These are phyloP conservation scores for Scopus umbretta DNA, from an alignment of 2,113 vertebrate species.

Conservation along the genomic window DNA sequence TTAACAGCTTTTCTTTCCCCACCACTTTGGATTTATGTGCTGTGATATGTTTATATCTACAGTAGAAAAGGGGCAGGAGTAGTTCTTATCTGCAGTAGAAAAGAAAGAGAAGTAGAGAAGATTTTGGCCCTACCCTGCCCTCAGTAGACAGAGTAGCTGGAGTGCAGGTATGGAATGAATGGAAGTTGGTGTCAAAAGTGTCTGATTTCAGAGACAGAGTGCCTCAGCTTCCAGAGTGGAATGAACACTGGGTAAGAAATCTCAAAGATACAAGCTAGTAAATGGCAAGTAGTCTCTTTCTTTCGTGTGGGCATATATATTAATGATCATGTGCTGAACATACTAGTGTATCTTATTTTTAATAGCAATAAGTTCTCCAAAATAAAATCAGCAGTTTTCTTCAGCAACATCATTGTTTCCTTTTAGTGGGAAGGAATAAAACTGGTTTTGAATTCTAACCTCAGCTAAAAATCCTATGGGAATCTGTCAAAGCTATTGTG, in stretches of 20 bases:
- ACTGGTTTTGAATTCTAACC: neutral
- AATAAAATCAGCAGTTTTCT: neutral
- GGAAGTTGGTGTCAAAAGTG: neutral
- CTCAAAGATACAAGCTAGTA: neutral
- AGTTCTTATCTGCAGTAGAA: neutral
- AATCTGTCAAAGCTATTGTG: neutral
- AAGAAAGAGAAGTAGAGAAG: neutral
- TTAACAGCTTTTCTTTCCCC: neutral
- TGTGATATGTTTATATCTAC: neutral
- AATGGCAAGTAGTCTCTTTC: neutral
- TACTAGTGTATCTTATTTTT: neutral
- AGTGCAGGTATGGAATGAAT: neutral
- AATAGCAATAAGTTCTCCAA: neutral
- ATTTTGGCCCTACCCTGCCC: neutral
- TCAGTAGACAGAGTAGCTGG: neutral
- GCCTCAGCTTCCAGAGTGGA: neutral
- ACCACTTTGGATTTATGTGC: neutral
- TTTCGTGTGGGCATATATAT: neutral
- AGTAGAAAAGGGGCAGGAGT: neutral
- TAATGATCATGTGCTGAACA: neutral
- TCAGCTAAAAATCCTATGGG: neutral
- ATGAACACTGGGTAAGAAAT: neutral
- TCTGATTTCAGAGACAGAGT: neutral
- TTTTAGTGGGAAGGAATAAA: neutral
- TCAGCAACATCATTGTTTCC: neutral